Evolutionary conservation across 2,888 invertebrate species (phyloP), one percentile per base, ranked within the genome.

Genomic region (Arge pagana): DNA sequence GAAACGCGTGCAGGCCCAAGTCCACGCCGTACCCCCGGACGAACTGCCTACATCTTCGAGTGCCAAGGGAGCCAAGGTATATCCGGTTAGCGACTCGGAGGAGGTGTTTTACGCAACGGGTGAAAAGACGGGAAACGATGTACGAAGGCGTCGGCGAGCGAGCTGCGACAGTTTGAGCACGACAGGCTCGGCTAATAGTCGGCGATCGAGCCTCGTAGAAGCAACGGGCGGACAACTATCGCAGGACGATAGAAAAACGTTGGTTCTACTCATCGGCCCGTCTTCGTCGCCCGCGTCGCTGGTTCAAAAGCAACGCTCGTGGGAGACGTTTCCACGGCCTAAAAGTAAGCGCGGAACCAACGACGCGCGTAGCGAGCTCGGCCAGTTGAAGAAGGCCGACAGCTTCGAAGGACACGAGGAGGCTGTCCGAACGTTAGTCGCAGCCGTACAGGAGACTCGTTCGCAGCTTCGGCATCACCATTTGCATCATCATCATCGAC

Each of bases 381-480:
- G 74, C 21, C 79, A 78, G 19, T 65, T 84, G 43, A 79, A 83
- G 55, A 85, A 85, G 65, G 83, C 85, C 1, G 85, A 85, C 63
- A 85, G 85, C 65, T 86, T 86, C 65, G 86, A 86, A 67, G 85
- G 85, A 1, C 85, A 86, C 70, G 86, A 86, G 71, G 85, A 86
- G 65, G 85, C 85, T 1, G 85, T 86, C 1, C 79, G 85, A 54
- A 84, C 84, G 23, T 72, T 86, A 43, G 85, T 86, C 4, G 85
- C 85, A 3, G 85, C 85, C 36, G 85, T 85, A 0, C 85, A 85
- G 63, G 85, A 86, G 67, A 85, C 83, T 1, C 74, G 84, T 50
- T 79, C 82, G 61, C 84, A 82, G 64, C 63, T 71, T 15, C 68
- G 71, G 31, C 72, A 74, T 36, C 72, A 72, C 50, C 73, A 70